A percentile compares a stretch with the other conserved stretches of the same genome.
Conservation (phyloP, 2,888 invertebrate species). For the Acleris holmiana region DNA sequence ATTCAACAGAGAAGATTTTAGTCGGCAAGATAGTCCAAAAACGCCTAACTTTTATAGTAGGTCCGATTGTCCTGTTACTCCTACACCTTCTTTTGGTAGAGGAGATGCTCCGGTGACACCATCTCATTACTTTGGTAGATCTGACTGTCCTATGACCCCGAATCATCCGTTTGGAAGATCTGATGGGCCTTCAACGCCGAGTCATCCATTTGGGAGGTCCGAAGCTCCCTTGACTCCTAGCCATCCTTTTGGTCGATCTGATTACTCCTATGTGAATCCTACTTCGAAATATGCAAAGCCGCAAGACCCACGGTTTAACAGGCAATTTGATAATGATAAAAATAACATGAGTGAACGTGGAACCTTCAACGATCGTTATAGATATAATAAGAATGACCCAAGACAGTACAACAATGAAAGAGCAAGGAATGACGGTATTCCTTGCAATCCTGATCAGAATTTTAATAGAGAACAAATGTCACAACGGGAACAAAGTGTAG, state of each 20-base stretch:
- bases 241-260: slow-evolving; percentile 45
- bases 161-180: slow-evolving; percentile 57
- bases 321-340: slow-evolving; percentile 57
- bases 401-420: slow-evolving; percentile 52
- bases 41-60: slow-evolving; percentile 47
- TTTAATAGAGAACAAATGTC: slow-evolving; percentile 45
- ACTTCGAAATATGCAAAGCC: slow-evolving; percentile 47
- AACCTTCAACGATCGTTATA: slow-evolving; percentile 53
- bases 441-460: slow-evolving; percentile 47
- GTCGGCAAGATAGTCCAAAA: slow-evolving; percentile 46
- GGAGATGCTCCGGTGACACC: slow-evolving; percentile 55
- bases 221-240: slow-evolving; percentile 44
- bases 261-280: slow-evolving; percentile 41
- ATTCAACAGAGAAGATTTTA: slow-evolving; percentile 34
- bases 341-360: slow-evolving; percentile 50
- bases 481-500: slow-evolving; percentile 46
- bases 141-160: slow-evolving; percentile 61
- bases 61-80: slow-evolving; percentile 46
- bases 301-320: slow-evolving; percentile 63
- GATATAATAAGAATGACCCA: slow-evolving; percentile 25
- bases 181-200: slow-evolving; percentile 52
- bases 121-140: slow-evolving; percentile 54
- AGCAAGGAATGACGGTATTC: slow-evolving; percentile 47
- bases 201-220: slow-evolving; percentile 51
- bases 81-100: slow-evolving; percentile 55